A percentile compares a stretch with the other conserved stretches of the same genome.
These are phyloP conservation scores for Drosophila takahashii DNA, from an alignment of 1,140 invertebrate species.

Conservation along the genomic window DNA sequence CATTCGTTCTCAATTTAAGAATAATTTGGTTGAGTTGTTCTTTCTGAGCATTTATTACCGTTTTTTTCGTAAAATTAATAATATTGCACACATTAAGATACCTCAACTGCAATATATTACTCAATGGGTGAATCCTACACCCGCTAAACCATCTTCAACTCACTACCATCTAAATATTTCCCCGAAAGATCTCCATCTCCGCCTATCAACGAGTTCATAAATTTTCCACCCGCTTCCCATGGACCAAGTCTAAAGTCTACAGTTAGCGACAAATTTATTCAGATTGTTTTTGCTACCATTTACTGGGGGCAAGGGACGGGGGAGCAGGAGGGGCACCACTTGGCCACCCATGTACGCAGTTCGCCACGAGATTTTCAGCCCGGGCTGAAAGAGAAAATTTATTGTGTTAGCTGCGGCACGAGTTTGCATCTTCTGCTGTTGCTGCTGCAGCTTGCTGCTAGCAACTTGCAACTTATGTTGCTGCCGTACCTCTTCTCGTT, in stretches of 20 bases:
- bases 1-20: too few species aligned
- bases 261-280: conserved; percentile 68
- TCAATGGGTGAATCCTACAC: not conserved
- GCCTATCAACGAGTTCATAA: conserved; percentile 53
- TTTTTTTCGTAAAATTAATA: not conserved
- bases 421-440: conserved; percentile 50
- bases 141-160: conserved; percentile 1
- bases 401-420: conserved; percentile 70
- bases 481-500: conserved; percentile 14
- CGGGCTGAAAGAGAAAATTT: conserved; percentile 70
- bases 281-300: conserved; percentile 60
- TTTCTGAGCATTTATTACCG: too few species aligned
- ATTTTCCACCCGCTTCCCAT: conserved; percentile 24
- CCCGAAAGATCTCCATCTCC: conserved; percentile 26
- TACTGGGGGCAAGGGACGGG: conserved; percentile 14
- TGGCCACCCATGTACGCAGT: conserved; percentile 64
- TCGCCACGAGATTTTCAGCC: conserved; percentile 36
- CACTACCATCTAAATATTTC: conserved; percentile 16
- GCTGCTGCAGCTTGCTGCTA: not conserved
- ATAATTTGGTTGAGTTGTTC: too few species aligned
- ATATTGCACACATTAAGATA: not conserved
- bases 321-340: conserved; percentile 1
- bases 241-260: conserved; percentile 4
- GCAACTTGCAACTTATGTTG: not conserved
- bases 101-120: conserved; percentile 3